Conservation (phyloP, 2,797 vertebrate genomes). For the Arremon aurantiirostris region DNA sequence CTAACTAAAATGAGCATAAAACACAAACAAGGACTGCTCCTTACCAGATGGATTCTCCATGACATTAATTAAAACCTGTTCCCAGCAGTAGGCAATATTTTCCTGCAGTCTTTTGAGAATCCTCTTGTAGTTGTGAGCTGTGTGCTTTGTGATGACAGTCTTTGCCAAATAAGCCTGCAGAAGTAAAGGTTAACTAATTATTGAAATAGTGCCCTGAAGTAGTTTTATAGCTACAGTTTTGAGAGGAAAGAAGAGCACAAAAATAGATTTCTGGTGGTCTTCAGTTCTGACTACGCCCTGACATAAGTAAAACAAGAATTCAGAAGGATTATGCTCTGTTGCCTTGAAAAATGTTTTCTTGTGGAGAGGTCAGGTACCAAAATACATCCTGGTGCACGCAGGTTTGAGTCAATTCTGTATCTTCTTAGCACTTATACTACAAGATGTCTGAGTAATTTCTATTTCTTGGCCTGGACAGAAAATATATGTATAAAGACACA, state of each 20-base stretch:
- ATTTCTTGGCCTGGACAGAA: background rate
- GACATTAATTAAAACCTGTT: background rate
- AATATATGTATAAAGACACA: no score
- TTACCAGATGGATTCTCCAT: background rate
- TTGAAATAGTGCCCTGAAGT: background rate
- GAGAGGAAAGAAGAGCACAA: background rate
- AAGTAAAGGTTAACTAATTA: background rate
- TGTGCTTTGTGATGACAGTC: background rate
- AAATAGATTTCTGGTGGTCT: background rate
- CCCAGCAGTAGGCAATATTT: background rate
- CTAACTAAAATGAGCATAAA: background rate
- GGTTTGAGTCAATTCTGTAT: background rate
- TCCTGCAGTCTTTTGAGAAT: background rate
- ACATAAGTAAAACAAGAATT: background rate
- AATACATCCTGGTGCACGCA: background rate
- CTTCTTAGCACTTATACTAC: background rate
- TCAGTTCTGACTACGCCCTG: background rate
- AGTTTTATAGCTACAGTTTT: background rate
- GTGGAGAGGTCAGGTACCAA: background rate
- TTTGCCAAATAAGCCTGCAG: background rate
- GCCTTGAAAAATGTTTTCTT: background rate
- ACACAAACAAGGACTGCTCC: background rate
- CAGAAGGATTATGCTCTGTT: background rate
- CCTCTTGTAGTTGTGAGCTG: background rate
- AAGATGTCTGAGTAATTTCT: background rate